A percentile compares a stretch with the other conserved stretches of the same genome.
These are phyloP conservation scores for Cephalopholis sonnerati DNA, from an alignment of 2,113 vertebrate species.

Conservation along the genomic window DNA sequence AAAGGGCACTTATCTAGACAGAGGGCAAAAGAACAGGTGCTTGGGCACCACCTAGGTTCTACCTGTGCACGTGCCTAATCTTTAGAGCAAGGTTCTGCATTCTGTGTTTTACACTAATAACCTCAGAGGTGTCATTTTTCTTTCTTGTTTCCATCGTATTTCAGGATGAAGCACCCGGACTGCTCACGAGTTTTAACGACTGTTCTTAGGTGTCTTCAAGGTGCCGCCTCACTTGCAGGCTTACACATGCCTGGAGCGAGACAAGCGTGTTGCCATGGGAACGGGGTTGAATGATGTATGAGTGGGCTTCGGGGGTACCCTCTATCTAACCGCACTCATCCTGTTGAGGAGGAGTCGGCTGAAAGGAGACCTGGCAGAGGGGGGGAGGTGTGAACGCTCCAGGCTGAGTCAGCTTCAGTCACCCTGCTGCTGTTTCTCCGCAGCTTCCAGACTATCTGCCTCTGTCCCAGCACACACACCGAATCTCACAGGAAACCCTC, in stretches of 20 bases:
- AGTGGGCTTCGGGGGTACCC: constrained; percentile 63
- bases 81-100: background rate
- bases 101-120: background rate
- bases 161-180: constrained; percentile 27
- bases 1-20: too few species aligned
- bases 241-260: constrained; percentile 49
- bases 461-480: constrained; percentile 11
- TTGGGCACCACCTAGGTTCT: too few species aligned
- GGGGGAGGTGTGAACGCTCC: constrained; percentile 30
- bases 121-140: background rate
- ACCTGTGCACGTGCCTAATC: too few species aligned
- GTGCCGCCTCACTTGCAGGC: constrained; percentile 36
- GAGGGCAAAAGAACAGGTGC: background rate
- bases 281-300: constrained; percentile 47
- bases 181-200: constrained; percentile 53
- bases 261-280: constrained; percentile 64
- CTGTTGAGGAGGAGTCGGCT: constrained; percentile 41
- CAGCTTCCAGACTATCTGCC: constrained; percentile 18
- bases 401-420: constrained; percentile 58
- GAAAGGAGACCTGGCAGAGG: constrained; percentile 38
- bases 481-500: constrained; percentile 30
- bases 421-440: constrained; percentile 27
- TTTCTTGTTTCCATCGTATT: background rate
- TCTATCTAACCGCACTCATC: constrained; percentile 40
- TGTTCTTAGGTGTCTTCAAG: constrained; percentile 48